Base-by-base conservation (phyloP, 1,140 invertebrate species). In the Limonius californicus region DNA sequence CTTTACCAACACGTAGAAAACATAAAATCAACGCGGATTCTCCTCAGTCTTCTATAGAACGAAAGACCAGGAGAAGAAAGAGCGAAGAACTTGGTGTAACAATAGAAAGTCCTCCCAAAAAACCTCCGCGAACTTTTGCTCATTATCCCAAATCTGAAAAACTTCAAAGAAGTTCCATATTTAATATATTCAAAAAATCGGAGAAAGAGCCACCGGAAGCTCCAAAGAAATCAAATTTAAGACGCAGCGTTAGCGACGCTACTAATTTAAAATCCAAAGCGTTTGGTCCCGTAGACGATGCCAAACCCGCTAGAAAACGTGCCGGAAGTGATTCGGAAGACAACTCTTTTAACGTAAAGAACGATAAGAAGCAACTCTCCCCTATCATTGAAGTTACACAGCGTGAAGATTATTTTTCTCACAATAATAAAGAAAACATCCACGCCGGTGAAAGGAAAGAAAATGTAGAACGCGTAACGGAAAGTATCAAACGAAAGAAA, bases 301-400 rank as follows among this genome's bases (percentile, higher is more conserved):
- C 9, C 14, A 9, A 79, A 68, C 75, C 75, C n/a, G 75, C 77
- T 58, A 72, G 77, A 16, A 75, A 78, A 73, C 77, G 79, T 0
- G 79, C 45, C 18, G 30, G 71, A 19, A 80, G 75, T 63, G 78
- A 80, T 30, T 76, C 71, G 56, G 78, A 81, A 57, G 68, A 72
- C 19, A 54, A 19, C 11, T 4, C 23, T 18, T 27, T 18, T 64
- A 68, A 54, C 60, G n/a, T 23, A 42, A 64, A 57, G 21, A 63
- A 9, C 53, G 18, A 62, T 60, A 87, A 84, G 71, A 83, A 84
- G 57, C 88, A 88, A 69, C 68, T 90, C n/a, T 89, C 87, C 14
- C 89, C 88, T 0, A 90, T 90, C 59, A 90, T 89, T 54, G 88
- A 90, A 77, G 74, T 76, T 74, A 75, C 82, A 71, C 79, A 85